phyloP scores from a whole-genome alignment of 2,888 invertebrate genomes.

The Vannuccia rotundouncinata region DNA sequence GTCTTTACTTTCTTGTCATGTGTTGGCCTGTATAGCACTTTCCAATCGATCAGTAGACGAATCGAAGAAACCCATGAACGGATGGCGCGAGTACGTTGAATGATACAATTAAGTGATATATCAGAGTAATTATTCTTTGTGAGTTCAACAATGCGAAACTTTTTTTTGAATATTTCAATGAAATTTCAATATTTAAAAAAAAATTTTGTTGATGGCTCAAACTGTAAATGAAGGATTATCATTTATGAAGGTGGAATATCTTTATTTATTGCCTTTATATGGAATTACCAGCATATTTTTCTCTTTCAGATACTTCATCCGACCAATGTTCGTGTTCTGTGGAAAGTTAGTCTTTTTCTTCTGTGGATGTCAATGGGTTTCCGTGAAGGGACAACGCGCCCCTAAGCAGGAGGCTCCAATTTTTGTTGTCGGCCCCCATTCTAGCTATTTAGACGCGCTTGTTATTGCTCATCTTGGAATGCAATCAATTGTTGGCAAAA shows the following conservation, averaged over 20 bases:
- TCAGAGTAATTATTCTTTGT: too few relatives aligned
- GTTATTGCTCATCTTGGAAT: slow-evolving; percentile 74
- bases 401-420: slow-evolving; percentile 72
- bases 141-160: too few relatives aligned
- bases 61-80: background rate
- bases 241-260: too few relatives aligned
- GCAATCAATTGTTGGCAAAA: slow-evolving; percentile 81
- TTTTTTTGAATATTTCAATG: too few relatives aligned
- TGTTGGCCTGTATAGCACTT: background rate
- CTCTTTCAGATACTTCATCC: slow-evolving; percentile 12
- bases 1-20: background rate
- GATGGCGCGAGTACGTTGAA: background rate
- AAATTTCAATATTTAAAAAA: too few relatives aligned
- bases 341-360: slow-evolving; percentile 64
- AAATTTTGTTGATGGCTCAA: too few relatives aligned
- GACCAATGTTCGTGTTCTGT: background rate
- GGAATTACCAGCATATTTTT: too few relatives aligned
- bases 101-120: background rate
- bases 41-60: background rate
- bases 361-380: slow-evolving; percentile 74
- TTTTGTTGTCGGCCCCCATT: slow-evolving; percentile 80
- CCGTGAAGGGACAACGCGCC: slow-evolving; percentile 70
- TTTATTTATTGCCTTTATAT: too few relatives aligned
- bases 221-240: too few relatives aligned
- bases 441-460: slow-evolving; percentile 80